phyloP scores from a whole-genome alignment of 2,888 invertebrate genomes.

The Ellobium chinense region DNA sequence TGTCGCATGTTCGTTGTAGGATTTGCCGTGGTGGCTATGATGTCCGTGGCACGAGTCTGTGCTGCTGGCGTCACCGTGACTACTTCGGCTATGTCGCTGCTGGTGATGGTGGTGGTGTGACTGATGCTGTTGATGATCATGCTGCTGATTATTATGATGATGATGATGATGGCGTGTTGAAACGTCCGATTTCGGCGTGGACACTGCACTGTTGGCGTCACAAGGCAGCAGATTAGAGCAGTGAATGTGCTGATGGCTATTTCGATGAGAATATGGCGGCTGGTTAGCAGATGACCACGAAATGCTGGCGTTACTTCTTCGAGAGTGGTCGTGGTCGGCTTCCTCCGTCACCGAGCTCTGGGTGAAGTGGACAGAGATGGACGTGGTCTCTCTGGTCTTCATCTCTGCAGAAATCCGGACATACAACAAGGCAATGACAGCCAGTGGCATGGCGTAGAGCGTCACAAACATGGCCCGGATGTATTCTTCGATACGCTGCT shows the following conservation, averaged over 20 bases:
- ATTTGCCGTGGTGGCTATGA: not conserved
- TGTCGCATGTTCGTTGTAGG: slow-evolving; percentile 56
- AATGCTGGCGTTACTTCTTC: not conserved
- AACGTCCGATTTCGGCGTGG: not conserved
- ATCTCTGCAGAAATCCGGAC: slow-evolving; percentile 84
- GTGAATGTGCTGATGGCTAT: not conserved
- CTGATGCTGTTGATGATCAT: slow-evolving; percentile 4
- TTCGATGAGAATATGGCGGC: not conserved
- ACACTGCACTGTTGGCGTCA: not conserved
- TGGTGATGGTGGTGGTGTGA: not conserved
- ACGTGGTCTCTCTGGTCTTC: slow-evolving; percentile 63
- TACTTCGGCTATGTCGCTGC: not conserved
- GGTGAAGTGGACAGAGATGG: slow-evolving; percentile 63
- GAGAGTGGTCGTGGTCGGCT: not conserved
- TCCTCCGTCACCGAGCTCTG: slow-evolving; percentile 16
- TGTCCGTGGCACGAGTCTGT: slow-evolving; percentile 2
- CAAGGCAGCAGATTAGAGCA: not conserved
- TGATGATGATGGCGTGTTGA: slow-evolving; percentile 9
- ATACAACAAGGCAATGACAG: slow-evolving; percentile 84
- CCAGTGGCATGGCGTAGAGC: slow-evolving; percentile 82
- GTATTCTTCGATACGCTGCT: slow-evolving; percentile 73
- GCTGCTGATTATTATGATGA: not conserved
- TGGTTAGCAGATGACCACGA: slow-evolving; percentile 30
- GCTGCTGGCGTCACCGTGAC: slow-evolving; percentile 1
- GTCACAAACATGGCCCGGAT: slow-evolving; percentile 77